These are phyloP conservation scores for Dryobates pubescens DNA, from an alignment of 2,797 vertebrate species.

Conservation along the genomic window DNA sequence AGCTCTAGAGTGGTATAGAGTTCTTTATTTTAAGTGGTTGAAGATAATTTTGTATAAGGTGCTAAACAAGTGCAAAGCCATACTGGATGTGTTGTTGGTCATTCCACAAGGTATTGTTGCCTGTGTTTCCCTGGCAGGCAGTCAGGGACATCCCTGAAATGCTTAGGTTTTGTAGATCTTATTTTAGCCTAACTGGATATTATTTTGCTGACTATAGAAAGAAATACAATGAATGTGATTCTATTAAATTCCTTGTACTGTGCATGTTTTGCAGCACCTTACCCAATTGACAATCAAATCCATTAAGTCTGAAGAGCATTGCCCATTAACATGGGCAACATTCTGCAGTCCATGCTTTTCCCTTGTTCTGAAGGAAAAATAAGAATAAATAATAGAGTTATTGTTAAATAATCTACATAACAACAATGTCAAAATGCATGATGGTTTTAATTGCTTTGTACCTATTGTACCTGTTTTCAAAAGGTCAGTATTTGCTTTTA, in stretches of 20 bases:
- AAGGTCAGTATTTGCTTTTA: slow-evolving; percentile 37
- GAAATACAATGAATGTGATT: not conserved
- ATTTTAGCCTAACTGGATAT: not conserved
- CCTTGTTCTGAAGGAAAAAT: not conserved
- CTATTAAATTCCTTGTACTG: not conserved
- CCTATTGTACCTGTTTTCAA: not conserved
- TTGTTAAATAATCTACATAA: not conserved
- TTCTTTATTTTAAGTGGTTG: not conserved
- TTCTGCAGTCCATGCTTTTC: not conserved
- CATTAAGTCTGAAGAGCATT: not conserved
- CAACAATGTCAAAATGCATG: not conserved
- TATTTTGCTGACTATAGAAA: not conserved
- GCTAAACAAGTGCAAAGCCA: accelerated
- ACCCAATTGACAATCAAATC: not conserved
- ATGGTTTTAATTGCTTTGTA: not conserved
- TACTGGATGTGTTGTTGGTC: not conserved
- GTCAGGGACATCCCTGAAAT: not conserved
- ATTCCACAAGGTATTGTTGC: not conserved
- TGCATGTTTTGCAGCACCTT: not conserved
- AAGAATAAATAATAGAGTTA: not conserved
- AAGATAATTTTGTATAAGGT: not conserved
- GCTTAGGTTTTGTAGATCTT: not conserved
- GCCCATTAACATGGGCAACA: not conserved
- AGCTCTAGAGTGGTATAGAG: not conserved
- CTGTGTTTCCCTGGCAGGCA: accelerated